Evolutionary conservation across 2,797 vertebrate genomes (phyloP), one percentile per base, ranked within the genome.

Genomic region (Oreochromis mossambicus): DNA sequence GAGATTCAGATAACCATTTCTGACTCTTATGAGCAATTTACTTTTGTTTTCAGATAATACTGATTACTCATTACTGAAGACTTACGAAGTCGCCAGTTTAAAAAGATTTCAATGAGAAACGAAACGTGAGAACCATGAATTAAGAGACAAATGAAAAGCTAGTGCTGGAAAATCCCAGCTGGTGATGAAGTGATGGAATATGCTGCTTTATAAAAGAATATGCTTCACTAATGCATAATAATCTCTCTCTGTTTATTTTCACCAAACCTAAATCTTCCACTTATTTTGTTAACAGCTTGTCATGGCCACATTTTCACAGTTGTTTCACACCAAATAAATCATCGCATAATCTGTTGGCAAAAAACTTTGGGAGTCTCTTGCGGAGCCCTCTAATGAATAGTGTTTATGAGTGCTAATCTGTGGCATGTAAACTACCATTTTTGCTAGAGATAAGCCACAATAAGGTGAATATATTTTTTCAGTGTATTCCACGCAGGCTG

Each of bases 241-340:
- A 92, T 86, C 80, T 91, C 79, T 90, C 89, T 94, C 85, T 94
- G 90, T 95, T 96, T 94, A 94, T 94, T 95, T 95, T 93, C 81
- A 87, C 87, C 87, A 86, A 92, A 83, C 54, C 89, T 79, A 84
- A 92, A 91, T 92, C 83, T 85, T 93, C 83, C 91, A 88, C 89
- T 93, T 93, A 90, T 94, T 94, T 87, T 79, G 87, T 87, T 94
- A 88, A 87, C 79, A 34, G 87, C 91, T 95, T 88, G 89, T 92
- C 84, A 55, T 55, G 86, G 90, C 88, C 86, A 88, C 89, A 89
- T 80, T 75, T 50, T 75, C 46, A 75, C 70, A 50, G 46, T 75
- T 32, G 90, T 92, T 95, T 96, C 90, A 89, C 96, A 95, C 93
- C 88, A 92, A 91, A 95, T 96, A 92, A 95, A 95, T 96, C 93